Percentiles rank a stretch among this genome's conserved stretches.
Conservation (phyloP, 2,113 vertebrate species). For the Charadrius vociferus region DNA sequence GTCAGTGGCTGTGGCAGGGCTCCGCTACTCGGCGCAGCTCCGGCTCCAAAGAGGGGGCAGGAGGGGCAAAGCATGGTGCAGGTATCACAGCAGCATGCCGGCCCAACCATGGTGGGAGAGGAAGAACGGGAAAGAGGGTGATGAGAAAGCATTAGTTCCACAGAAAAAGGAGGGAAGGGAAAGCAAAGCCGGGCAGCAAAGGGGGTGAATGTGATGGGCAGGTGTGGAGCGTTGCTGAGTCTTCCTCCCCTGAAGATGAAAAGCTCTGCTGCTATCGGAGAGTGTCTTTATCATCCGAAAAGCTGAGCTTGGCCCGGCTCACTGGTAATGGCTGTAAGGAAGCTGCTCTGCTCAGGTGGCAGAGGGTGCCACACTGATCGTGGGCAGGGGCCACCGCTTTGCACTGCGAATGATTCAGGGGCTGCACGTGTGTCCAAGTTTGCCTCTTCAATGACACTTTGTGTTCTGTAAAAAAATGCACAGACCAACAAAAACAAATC, state of each 20-base stretch:
- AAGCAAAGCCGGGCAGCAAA: neutral
- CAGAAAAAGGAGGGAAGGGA: neutral
- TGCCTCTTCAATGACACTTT: neutral
- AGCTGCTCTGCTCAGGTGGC: neutral
- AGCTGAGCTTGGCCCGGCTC: neutral
- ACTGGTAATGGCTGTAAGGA: neutral
- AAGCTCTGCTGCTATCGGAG: neutral
- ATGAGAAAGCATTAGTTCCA: fast-evolving
- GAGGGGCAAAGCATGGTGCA: fast-evolving
- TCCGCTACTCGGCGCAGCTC: neutral
- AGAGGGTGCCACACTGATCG: fast-evolving
- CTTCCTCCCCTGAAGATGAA: neutral
- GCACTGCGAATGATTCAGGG: neutral
- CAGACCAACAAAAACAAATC: neutral
- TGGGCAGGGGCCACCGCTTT: neutral
- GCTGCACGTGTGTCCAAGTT: neutral
- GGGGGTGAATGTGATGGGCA: neutral
- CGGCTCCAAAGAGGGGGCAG: fast-evolving
- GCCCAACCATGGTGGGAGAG: neutral
- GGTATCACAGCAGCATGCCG: fast-evolving
- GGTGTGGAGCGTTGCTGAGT: neutral
- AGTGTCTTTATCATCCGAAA: fast-evolving
- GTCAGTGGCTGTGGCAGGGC: neutral
- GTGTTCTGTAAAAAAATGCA: neutral
- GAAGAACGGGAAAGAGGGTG: fast-evolving